Evolutionary conservation across 35 echinoderm and acorn worm genomes (phyloP).

Genomic region (Holothuria glaberrima): DNA sequence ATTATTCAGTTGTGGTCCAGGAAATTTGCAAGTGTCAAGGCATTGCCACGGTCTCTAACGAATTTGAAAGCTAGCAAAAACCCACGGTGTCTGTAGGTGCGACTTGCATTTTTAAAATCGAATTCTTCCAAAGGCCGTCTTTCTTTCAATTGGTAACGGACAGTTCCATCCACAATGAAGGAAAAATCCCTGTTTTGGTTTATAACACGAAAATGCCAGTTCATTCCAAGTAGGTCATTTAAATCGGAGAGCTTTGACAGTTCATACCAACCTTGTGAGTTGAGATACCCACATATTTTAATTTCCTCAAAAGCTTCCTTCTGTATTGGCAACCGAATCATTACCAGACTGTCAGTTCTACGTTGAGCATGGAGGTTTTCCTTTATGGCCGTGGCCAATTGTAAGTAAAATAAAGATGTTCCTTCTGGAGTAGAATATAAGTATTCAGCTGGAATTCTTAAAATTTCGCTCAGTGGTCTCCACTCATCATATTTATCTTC

Average conservation of each 20-base stretch:
- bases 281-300: conserved; percentile 11
- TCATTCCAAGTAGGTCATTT: conserved; percentile 13
- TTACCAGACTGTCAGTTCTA: conserved; percentile 54
- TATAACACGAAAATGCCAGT: conserved; percentile 66
- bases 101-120: conserved; percentile 41
- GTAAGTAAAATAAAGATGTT: conserved; percentile 48
- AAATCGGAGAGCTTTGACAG: conserved; percentile 14
- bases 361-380: conserved; percentile 47
- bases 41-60: too few species aligned
- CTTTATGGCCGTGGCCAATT: conserved; percentile 39
- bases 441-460: conserved; percentile 59
- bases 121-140: conserved; percentile 58
- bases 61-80: conserved; percentile 68
- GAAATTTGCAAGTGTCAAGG: too few species aligned
- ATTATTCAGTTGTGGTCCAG: too few species aligned
- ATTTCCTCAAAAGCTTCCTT: conserved; percentile 49
- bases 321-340: conserved; percentile 37
- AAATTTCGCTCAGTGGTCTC: conserved; percentile 35
- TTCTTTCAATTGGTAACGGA: conserved; percentile 53
- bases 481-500: conserved; percentile 66
- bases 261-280: conserved; percentile 24
- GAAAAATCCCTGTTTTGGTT: conserved; percentile 75
- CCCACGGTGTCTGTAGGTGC: conserved; percentile 59
- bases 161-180: conserved; percentile 51
- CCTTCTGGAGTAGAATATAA: conserved; percentile 15